Evolutionary conservation across 2,888 invertebrate species (phyloP).

Genomic region (Autographa pulchrina): DNA sequence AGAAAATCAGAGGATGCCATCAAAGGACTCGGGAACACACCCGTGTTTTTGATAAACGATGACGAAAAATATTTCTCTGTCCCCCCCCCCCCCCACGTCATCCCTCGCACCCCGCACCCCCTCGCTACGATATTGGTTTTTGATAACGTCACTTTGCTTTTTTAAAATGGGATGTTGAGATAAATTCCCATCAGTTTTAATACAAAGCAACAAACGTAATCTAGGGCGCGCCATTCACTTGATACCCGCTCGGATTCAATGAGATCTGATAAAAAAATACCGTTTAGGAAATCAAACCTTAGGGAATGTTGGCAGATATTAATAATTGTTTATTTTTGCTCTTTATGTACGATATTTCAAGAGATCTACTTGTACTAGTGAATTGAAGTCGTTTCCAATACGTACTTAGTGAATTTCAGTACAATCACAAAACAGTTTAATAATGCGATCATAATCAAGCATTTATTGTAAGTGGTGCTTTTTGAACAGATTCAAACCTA

Average conservation of each 20-base stretch:
- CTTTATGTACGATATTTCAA: constrained; percentile 1
- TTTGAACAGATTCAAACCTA: constrained; percentile 12
- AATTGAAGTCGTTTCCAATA: neutral
- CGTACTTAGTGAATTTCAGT: no score
- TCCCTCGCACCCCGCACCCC: constrained; percentile 18
- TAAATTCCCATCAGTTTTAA: constrained; percentile 60
- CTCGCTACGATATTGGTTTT: constrained; percentile 65
- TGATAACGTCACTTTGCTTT: constrained; percentile 65
- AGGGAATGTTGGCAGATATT: constrained; percentile 30
- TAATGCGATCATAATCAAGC: neutral
- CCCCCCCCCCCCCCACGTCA: constrained; percentile 24
- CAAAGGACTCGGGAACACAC: constrained; percentile 60
- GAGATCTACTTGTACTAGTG: neutral
- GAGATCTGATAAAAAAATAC: constrained; percentile 45
- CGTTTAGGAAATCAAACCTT: constrained; percentile 45
- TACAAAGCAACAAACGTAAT: constrained; percentile 61
- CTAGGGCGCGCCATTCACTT: constrained; percentile 41
- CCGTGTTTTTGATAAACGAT: constrained; percentile 69
- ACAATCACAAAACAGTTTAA: neutral
- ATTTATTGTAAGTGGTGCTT: neutral
- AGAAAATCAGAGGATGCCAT: constrained; percentile 62
- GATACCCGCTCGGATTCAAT: constrained; percentile 21
- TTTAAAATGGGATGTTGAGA: constrained; percentile 58
- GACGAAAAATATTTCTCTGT: constrained; percentile 61
- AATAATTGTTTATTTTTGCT: constrained; percentile 37